Conservation (phyloP, 2,113 vertebrate genomes). For the Anarhynchus alexandrinus region DNA sequence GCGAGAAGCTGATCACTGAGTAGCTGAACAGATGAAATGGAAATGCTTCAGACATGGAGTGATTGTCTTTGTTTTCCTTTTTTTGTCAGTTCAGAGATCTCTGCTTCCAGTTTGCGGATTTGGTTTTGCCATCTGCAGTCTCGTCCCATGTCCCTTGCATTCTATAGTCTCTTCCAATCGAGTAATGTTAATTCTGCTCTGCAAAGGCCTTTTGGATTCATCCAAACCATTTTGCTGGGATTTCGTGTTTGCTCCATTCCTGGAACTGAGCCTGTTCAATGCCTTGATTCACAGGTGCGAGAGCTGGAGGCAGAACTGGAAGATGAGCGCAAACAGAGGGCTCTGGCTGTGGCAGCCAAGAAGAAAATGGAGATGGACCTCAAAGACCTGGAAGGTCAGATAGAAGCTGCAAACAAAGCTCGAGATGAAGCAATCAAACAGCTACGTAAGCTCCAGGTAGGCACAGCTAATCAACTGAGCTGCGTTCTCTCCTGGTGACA, state of each 20-base stretch:
- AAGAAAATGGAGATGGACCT: slow-evolving; percentile 98
- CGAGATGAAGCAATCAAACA: slow-evolving; percentile 97
- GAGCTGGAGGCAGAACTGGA: slow-evolving; percentile 96
- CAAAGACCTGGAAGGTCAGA: slow-evolving; percentile 93
- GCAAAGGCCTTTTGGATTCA: background rate
- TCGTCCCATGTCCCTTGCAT: background rate
- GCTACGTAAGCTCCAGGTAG: slow-evolving; percentile 92
- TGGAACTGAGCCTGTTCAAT: background rate
- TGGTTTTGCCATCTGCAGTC: background rate
- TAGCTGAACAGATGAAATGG: background rate
- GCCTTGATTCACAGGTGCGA: slow-evolving; percentile 76
- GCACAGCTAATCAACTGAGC: background rate
- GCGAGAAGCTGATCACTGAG: background rate
- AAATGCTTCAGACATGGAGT: background rate
- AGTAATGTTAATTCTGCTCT: background rate
- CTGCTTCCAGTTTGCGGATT: background rate
- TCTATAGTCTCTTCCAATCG: background rate
- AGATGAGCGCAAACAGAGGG: slow-evolving; percentile 94
- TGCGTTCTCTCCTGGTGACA: background rate
- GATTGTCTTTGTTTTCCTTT: background rate
- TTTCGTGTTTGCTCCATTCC: background rate
- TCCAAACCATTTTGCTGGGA: fast-evolving
- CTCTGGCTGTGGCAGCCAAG: slow-evolving; percentile 88
- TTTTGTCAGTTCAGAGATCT: background rate
- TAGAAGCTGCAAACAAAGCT: slow-evolving; percentile 91